Percentiles rank a stretch among this genome's conserved stretches.
Evolutionary conservation across 2,888 invertebrate species (phyloP).

Genomic region (Embidobia sp.): DNA sequence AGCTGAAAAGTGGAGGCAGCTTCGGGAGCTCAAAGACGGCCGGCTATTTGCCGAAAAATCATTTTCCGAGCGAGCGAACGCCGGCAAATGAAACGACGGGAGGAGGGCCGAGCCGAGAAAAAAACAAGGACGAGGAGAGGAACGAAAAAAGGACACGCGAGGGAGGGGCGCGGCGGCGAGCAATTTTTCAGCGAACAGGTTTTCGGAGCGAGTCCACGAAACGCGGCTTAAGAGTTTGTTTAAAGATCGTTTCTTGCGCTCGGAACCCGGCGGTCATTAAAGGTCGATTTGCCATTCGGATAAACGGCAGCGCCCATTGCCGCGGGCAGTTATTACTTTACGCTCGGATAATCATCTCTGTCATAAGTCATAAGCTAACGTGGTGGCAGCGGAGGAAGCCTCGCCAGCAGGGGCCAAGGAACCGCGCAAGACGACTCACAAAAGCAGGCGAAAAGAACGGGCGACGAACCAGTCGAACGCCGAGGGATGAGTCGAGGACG

Average conservation of each 20-base stretch:
- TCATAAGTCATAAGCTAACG: constrained; percentile 69
- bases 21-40: constrained; percentile 9
- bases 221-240: constrained; percentile 62
- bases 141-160: constrained; percentile 7
- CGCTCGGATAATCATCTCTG: constrained; percentile 72
- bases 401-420: constrained; percentile 20
- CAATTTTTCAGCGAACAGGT: constrained; percentile 64
- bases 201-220: constrained; percentile 63
- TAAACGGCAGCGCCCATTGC: constrained; percentile 67
- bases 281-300: constrained; percentile 69
- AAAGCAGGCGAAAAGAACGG: constrained; percentile 46
- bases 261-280: constrained; percentile 64
- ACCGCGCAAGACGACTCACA: constrained; percentile 13
- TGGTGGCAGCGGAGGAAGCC: constrained; percentile 51
- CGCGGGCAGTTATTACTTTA: constrained; percentile 67
- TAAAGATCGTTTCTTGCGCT: constrained; percentile 59
- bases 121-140: constrained; percentile 6
- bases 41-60: constrained; percentile 53
- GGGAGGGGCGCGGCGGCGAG: constrained; percentile 16
- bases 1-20: constrained; percentile 22
- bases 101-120: not conserved
- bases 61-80: constrained; percentile 60
- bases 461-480: constrained; percentile 38
- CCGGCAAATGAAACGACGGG: constrained; percentile 37
- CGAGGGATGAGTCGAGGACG: constrained; percentile 39